phyloP scores from a whole-genome alignment of 2,797 vertebrate genomes.

The Ctenopoma multispine region DNA sequence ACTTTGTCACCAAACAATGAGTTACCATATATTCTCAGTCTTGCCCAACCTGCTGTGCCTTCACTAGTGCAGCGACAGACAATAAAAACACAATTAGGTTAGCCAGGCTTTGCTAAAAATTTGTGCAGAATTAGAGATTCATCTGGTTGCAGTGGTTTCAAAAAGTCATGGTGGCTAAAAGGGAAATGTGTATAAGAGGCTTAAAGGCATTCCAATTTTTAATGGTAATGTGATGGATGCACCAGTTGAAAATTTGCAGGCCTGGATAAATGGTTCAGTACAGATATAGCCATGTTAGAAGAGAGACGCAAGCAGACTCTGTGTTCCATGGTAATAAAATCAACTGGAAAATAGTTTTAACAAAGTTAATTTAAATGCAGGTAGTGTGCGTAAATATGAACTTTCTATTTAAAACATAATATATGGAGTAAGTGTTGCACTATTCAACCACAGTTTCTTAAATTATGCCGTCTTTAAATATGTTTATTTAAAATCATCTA shows the following conservation, averaged over 20 bases:
- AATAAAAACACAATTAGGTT: conserved; percentile 51
- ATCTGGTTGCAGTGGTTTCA: conserved; percentile 38
- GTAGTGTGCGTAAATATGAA: background rate
- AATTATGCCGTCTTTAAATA: background rate
- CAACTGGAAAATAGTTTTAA: conserved; percentile 23
- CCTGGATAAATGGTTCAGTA: conserved; percentile 41
- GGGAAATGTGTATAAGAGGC: conserved; percentile 64
- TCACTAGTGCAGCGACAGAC: conserved; percentile 12
- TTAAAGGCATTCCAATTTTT: conserved; percentile 72
- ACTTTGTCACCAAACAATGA: conserved; percentile 40
- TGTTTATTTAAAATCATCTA: background rate
- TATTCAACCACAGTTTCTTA: background rate
- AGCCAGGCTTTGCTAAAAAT: conserved; percentile 39
- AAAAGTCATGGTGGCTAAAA: conserved; percentile 54
- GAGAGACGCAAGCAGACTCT: conserved; percentile 23
- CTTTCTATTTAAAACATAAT: background rate
- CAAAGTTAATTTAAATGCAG: background rate
- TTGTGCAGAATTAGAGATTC: conserved; percentile 54
- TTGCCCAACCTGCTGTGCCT: conserved; percentile 16
- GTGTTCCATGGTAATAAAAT: conserved; percentile 21
- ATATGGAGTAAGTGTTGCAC: background rate
- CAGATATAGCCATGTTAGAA: conserved; percentile 50
- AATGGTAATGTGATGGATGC: conserved; percentile 69
- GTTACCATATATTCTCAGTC: conserved; percentile 15
- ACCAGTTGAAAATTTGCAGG: conserved; percentile 33